Percentiles rank a stretch among this genome's conserved stretches.
Evolutionary conservation across 2,888 invertebrate species (phyloP).

Genomic region (Unio pictorum): DNA sequence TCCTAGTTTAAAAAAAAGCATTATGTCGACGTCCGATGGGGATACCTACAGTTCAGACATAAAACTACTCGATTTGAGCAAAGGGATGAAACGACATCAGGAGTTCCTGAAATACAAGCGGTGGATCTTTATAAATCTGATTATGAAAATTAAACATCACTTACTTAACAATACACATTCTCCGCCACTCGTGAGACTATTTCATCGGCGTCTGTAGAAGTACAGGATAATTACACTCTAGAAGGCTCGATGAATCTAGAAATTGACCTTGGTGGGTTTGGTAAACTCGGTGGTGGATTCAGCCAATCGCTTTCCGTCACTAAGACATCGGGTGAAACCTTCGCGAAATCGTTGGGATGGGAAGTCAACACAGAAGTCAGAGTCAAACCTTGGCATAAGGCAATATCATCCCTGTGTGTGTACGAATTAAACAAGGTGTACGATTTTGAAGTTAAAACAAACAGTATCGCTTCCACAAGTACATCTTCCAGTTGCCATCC

Average conservation of each 20-base stretch:
- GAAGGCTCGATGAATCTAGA: slow-evolving; percentile 38
- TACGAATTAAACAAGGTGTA: slow-evolving; percentile 24
- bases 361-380: slow-evolving; percentile 38
- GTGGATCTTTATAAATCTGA: slow-evolving; percentile 36
- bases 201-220: slow-evolving; percentile 30
- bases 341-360: slow-evolving; percentile 34
- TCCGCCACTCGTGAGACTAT: slow-evolving; percentile 31
- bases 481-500: slow-evolving; percentile 31
- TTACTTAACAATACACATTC: slow-evolving; percentile 36
- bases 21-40: slow-evolving; percentile 43
- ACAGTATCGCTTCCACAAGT: slow-evolving; percentile 30
- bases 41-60: slow-evolving; percentile 38
- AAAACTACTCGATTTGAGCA: slow-evolving; percentile 21
- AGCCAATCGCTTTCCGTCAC: slow-evolving; percentile 37
- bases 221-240: slow-evolving; percentile 41
- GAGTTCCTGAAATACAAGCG: slow-evolving; percentile 13
- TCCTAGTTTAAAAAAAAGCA: slow-evolving; percentile 26
- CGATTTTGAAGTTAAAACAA: slow-evolving; percentile 39
- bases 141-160: slow-evolving; percentile 37
- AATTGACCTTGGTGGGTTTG: slow-evolving; percentile 31
- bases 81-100: slow-evolving; percentile 4
- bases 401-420: slow-evolving; percentile 29
- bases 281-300: slow-evolving; percentile 34
- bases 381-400: slow-evolving; percentile 29
- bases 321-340: slow-evolving; percentile 32